A percentile compares a stretch with the other conserved stretches of the same genome.
Conservation (phyloP, 92 coral and sea anemone species). For the Parazoanthus atlanticus region DNA sequence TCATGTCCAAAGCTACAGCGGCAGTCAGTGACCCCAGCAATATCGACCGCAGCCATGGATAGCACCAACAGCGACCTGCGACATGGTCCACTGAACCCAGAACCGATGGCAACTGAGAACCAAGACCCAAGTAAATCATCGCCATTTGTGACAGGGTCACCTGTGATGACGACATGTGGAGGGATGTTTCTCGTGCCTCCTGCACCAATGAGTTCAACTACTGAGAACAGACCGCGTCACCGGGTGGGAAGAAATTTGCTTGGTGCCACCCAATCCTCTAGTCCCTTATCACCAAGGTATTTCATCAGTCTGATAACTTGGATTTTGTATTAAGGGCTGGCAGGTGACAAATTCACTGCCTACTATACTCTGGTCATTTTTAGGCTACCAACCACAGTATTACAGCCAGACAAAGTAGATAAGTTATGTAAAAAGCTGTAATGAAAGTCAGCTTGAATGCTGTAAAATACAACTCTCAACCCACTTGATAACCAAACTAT, state of each 20-base stretch:
- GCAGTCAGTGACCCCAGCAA: constrained; percentile 85
- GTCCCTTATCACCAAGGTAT: constrained; percentile 93
- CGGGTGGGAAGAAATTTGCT: constrained; percentile 91
- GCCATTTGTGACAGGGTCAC: constrained; percentile 42
- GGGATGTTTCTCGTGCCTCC: constrained; percentile 11
- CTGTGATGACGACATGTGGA: not conserved
- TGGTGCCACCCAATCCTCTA: constrained; percentile 73
- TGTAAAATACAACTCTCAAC: too few relatives aligned
- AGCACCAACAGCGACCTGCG: constrained; percentile 65
- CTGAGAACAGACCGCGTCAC: constrained; percentile 59
- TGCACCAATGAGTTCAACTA: constrained; percentile 16
- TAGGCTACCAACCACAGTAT: too few relatives aligned
- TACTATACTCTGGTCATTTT: not conserved
- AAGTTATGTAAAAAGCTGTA: too few relatives aligned
- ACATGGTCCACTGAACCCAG: constrained; percentile 61
- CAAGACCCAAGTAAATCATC: constrained; percentile 87
- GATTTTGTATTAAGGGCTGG: not conserved
- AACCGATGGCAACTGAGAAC: constrained; percentile 92
- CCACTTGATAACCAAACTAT: too few relatives aligned
- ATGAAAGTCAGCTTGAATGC: too few relatives aligned
- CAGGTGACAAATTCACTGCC: not conserved
- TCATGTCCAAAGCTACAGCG: constrained; percentile 88
- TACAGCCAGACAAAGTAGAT: too few relatives aligned
- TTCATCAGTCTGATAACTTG: not conserved
- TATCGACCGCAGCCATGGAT: constrained; percentile 76